Conservation (phyloP, 2,888 invertebrate genomes). For the Xanthorhoe spadicearia region DNA sequence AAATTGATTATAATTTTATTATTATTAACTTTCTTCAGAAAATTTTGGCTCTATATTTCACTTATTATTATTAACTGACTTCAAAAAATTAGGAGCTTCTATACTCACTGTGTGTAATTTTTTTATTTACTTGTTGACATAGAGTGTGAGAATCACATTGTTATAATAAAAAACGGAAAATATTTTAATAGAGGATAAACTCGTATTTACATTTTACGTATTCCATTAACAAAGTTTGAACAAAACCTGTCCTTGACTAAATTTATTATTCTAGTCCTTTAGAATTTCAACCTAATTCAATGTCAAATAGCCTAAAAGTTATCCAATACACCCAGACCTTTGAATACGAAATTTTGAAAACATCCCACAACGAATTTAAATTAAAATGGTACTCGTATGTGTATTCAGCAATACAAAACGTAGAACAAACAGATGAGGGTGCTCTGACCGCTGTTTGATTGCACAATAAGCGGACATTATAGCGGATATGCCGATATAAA, state of each 20-base stretch:
- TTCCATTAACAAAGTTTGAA: background rate
- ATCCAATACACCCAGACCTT: conserved; percentile 13
- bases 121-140: no score
- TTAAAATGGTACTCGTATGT: conserved; percentile 30
- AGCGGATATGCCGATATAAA: background rate
- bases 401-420: conserved; percentile 24
- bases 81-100: no score
- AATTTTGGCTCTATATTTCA: no score
- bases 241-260: background rate
- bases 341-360: conserved; percentile 28
- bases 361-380: conserved; percentile 24
- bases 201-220: background rate
- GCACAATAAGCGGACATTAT: conserved; percentile 20
- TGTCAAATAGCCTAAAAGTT: conserved; percentile 14
- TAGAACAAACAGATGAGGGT: conserved; percentile 24
- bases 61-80: no score
- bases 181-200: no score
- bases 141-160: no score
- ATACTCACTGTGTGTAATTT: no score
- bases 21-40: no score
- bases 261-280: background rate
- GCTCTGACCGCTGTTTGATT: conserved; percentile 15
- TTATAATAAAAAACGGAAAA: no score
- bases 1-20: no score
- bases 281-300: conserved; percentile 6